Base-by-base conservation (phyloP, 2,888 invertebrate genomes). In the Subacronicta megacephala region DNA sequence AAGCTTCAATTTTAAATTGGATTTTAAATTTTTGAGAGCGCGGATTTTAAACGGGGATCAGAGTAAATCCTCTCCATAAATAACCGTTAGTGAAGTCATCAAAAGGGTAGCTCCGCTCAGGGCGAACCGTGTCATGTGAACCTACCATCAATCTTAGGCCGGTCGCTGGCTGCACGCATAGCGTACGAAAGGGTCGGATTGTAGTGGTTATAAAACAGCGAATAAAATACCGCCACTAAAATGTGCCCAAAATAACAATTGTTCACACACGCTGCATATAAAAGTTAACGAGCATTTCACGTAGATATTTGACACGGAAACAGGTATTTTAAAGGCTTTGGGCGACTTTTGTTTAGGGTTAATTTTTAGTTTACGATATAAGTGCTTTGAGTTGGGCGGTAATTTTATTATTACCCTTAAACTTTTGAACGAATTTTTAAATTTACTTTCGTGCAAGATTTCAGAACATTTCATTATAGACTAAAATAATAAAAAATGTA, bases 61-160 rank as follows among this genome's bases (percentile, higher is more conserved):
- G 81, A 81, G 84, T 78, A 87, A 89, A 92, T 85, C 90, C 87
- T 75, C 72, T 81, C 86, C 86, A 90, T 92, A 92, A 92, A 93
- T 92, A 90, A 90, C 88, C 82, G 90, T 90, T 92, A 93, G 92
- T 92, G 89, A 91, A 93, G 92, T 92, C 91, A 90, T 93, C 93
- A 92, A 89, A 91, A 91, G 92, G 92, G 91, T 89, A 87, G 82
- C 85, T 87, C 88, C 78, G 86, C 82, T 87, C 85, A 85, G 88
- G 89, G 87, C 85, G 85, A 85, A 85, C 87, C 82, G 84, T 92
- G 91, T 90, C 93, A 92, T 93, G 92, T 91, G 90, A 92, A 92
- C 89, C 90, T 83, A 81, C 90, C 89, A 93, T 93, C 91, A 92
- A 93, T 93, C 93, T 93, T 88, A 76, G 81, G 81, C 76, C 78